Base-by-base conservation (phyloP, 2,888 invertebrate genomes). In the Oegoconia quadripuncta region DNA sequence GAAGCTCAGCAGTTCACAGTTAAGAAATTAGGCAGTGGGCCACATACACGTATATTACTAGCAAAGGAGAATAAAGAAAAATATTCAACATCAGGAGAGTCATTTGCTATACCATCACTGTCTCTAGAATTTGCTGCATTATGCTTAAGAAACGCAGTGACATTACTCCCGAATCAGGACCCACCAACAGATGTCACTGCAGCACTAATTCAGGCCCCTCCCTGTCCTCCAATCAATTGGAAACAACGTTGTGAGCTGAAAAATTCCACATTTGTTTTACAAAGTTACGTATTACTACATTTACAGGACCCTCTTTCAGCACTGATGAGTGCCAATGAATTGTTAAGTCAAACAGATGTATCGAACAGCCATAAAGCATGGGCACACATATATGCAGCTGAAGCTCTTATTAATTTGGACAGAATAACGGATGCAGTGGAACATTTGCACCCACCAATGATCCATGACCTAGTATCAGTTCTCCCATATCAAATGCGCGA, bases 41-140 rank as follows among this genome's bases (percentile, higher is more conserved):
- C 82, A n/a, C 87, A 88, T 43, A 76, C 82, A 7, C 75, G 82
- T 39, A 65, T 84, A 14, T 56, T 84, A 32, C 47, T 84, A 28
- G 64, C 80, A 23, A 82, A 74, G 49, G 83, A 84, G 51, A 64
- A 59, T 18, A 80, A 78, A 55, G 80, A 83, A 5, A 83, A 77
- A 45, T 82, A 81, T 53, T 72, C 82, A 13, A 72, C 76, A 14
- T 71, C 88, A 49, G 91, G 92, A 34, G 91, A 94, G 57, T 93
- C 95, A 0, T 93, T 93, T 61, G 96, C 96, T 1, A 94, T 96
- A 51, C 97, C 97, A 12, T 93, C 94, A 34, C 91, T 96, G 4
- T 95, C 95, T 5, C 77, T 98, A 53, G 96, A 97, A 81, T 98
- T 97, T 88, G 97, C 95, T 3, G 92, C 93, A 1, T 79, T 97